Evolutionary conservation across 1,140 invertebrate species (phyloP), one percentile per base, ranked within the genome.

Genomic region (Chrysoperla carnea): DNA sequence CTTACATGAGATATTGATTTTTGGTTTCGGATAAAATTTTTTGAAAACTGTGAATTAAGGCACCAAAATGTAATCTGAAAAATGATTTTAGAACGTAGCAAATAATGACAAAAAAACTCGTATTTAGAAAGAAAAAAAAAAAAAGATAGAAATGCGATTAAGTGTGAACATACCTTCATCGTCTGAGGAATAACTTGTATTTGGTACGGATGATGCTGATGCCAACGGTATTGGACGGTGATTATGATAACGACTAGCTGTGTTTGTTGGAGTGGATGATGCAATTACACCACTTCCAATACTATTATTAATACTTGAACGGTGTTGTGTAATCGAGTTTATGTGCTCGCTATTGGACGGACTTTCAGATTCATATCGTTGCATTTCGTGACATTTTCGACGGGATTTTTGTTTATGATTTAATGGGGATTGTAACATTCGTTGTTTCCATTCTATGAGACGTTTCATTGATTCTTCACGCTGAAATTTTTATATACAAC

Each of bases 381-480:
- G 49, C 58, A 57, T 50, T 63, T 62, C 48, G 68, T 58, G 29
- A 67, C 31, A 9, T 33, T 11, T 9, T 39, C 29, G 29, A 56
- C 48, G 50, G 45, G 74, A 4, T 56, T 74, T 74, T 36, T 76
- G 73, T 61, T 88, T 88, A 42, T 83, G 70, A 13, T 84, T 87
- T 42, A 90, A 58, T 9, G 87, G 85, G 13, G 82, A 86, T 57
- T 89, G 85, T 46, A 90, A 62, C 87, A 91, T 91, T 52, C 86
- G 69, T 61, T 91, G 85, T 59, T 91, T 91, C 87, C 87, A 91
- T 62, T 90, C 86, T 8, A 90, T 61, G 44, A 91, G 59, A 9
- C 87, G 69, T 63, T 86, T 88, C 84, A 91, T 89, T 6, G 85
- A 89, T 62, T 90, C 86, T 66, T 90, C 85, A 23, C 84, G 46